These are phyloP conservation scores for Scytalopus superciliaris DNA, from an alignment of 2,113 vertebrate genomes.

Conservation along the genomic window DNA sequence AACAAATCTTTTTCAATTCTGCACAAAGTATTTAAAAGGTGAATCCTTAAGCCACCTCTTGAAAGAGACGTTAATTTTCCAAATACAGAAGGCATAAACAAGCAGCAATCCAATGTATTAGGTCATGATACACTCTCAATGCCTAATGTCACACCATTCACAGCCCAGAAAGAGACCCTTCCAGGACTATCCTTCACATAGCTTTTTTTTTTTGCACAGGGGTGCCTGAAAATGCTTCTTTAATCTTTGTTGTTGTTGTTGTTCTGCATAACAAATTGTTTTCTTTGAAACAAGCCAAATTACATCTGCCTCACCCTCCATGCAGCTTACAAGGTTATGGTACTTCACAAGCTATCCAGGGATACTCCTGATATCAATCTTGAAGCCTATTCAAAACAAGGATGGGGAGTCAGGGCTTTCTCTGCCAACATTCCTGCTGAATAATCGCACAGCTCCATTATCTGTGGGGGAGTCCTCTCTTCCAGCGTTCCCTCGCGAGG, in stretches of 20 bases:
- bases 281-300: constrained; percentile 55
- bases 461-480: constrained; percentile 62
- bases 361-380: constrained; percentile 70
- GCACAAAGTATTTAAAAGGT: not conserved
- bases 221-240: not conserved
- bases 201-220: constrained; percentile 14
- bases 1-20: not conserved
- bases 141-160: not conserved
- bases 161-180: constrained; percentile 13
- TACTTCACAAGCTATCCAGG: constrained; percentile 46
- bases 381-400: constrained; percentile 63
- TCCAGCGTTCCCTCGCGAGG: not conserved
- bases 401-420: constrained; percentile 58
- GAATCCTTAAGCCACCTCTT: not conserved
- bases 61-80: not conserved
- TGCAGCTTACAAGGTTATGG: not conserved
- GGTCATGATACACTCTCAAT: not conserved
- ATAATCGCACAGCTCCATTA: constrained; percentile 67
- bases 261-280: constrained; percentile 58
- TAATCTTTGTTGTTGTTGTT: constrained; percentile 10
- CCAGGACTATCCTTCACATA: not conserved
- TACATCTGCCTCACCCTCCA: constrained; percentile 4
- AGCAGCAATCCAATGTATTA: not conserved
- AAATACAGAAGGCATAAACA: not conserved
- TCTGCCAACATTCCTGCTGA: constrained; percentile 73